These are phyloP conservation scores for Pachypanchax playfairii DNA, from an alignment of 2,113 vertebrate genomes.

Conservation along the genomic window DNA sequence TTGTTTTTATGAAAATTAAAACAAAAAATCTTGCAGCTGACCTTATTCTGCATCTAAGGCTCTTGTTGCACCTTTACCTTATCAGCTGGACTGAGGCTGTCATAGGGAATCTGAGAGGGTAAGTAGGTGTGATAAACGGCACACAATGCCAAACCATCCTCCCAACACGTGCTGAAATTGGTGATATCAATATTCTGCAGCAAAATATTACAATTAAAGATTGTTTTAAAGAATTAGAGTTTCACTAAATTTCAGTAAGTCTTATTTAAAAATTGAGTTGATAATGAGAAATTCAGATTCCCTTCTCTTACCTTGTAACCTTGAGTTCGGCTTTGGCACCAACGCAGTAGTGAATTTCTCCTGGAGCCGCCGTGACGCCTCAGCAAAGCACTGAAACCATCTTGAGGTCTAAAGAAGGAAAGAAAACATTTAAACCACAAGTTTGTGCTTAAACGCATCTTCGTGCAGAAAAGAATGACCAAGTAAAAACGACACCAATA, in stretches of 20 bases:
- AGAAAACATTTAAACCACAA: neutral
- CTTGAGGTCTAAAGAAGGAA: constrained; percentile 60
- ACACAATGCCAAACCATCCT: constrained; percentile 79
- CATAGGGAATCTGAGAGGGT: constrained; percentile 67
- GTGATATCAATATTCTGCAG: constrained; percentile 80
- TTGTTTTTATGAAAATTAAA: too few species aligned
- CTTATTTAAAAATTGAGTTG: neutral
- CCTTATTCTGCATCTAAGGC: too few species aligned
- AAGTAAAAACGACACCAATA: neutral
- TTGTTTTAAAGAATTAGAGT: neutral
- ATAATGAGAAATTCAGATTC: neutral
- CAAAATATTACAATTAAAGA: constrained; percentile 9
- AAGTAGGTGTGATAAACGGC: constrained; percentile 79
- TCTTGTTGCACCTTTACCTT: constrained; percentile 54
- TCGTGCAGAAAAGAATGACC: neutral
- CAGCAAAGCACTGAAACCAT: constrained; percentile 72
- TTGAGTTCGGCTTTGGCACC: constrained; percentile 76
- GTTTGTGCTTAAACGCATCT: too few species aligned
- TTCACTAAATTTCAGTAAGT: neutral
- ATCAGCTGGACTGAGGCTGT: constrained; percentile 59
- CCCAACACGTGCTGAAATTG: constrained; percentile 82
- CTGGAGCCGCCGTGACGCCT: constrained; percentile 78
- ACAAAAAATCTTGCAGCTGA: too few species aligned
- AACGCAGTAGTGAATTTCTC: constrained; percentile 78
- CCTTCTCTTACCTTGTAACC: constrained; percentile 73